Evolutionary conservation across 2,113 vertebrate species (phyloP).

Genomic region (Baryphthengus martii): DNA sequence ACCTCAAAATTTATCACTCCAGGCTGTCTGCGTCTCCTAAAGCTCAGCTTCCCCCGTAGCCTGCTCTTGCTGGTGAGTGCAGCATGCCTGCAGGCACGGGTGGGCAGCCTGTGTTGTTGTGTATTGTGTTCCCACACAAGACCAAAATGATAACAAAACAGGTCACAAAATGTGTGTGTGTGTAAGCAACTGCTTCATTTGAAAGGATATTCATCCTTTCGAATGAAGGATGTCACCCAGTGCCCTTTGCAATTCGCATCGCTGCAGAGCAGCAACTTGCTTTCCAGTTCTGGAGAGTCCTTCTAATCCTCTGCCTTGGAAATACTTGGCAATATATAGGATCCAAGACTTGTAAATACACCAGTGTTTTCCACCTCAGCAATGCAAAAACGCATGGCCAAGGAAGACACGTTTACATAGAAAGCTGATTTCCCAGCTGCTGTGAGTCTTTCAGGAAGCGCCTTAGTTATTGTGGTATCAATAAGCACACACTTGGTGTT

Average conservation of each 20-base stretch:
- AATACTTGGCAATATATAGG: not conserved
- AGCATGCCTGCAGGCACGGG: accelerated
- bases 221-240: not conserved
- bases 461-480: not conserved
- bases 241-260: not conserved
- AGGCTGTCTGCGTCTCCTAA: accelerated
- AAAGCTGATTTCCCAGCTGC: not conserved
- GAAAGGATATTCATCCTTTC: not conserved
- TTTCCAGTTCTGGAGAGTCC: not conserved
- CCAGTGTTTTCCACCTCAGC: not conserved
- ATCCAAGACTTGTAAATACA: not conserved
- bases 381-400: not conserved
- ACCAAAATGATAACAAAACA: not conserved
- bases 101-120: not conserved
- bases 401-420: not conserved
- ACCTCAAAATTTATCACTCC: not conserved
- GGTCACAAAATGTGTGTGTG: accelerated
- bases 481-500: not conserved
- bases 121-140: not conserved
- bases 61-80: not conserved
- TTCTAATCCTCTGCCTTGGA: not conserved
- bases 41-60: not conserved
- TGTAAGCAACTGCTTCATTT: not conserved
- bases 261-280: not conserved
- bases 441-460: not conserved